A percentile compares a stretch with the other conserved stretches of the same genome.
These are phyloP conservation scores for Oscheius onirici DNA, from an alignment of 2,888 invertebrate species.

Conservation along the genomic window DNA sequence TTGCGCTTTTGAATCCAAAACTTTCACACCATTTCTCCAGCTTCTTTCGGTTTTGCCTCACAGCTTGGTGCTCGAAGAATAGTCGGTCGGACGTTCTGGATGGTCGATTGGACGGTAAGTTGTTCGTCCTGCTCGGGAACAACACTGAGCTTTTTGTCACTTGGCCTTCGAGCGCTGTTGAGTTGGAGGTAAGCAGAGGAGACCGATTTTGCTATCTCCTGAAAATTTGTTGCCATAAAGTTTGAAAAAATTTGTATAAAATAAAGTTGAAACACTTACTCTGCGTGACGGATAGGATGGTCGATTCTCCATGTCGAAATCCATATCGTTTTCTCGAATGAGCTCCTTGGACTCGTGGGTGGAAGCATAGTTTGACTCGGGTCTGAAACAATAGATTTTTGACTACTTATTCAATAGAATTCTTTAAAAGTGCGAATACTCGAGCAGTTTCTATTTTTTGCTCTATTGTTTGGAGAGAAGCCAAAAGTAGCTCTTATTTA, in stretches of 20 bases:
- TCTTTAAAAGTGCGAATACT: too few relatives aligned
- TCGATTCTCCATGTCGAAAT: slow-evolving; percentile 13
- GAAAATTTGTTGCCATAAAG: neutral
- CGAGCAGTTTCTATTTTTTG: slow-evolving; percentile 1
- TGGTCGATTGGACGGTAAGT: slow-evolving; percentile 58
- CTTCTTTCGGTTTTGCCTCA: slow-evolving; percentile 14
- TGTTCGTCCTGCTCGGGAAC: slow-evolving; percentile 70
- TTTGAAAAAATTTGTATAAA: neutral
- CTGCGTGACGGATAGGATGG: slow-evolving; percentile 17
- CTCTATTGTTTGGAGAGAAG: too few relatives aligned
- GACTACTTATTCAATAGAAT: neutral
- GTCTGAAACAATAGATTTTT: slow-evolving; percentile 35
- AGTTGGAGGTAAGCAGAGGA: slow-evolving; percentile 42
- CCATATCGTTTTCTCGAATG: slow-evolving; percentile 47
- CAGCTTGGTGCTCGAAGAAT: slow-evolving; percentile 41
- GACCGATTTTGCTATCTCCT: slow-evolving; percentile 31
- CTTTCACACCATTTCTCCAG: slow-evolving; percentile 5
- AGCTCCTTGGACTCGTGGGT: slow-evolving; percentile 62
- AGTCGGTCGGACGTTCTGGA: slow-evolving; percentile 54
- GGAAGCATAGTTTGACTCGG: slow-evolving; percentile 44
- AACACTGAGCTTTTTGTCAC: slow-evolving; percentile 67
- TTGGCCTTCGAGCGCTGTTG: slow-evolving; percentile 39
- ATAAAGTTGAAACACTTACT: neutral
- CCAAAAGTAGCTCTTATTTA: too few relatives aligned
- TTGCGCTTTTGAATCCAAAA: neutral